Base-by-base conservation (phyloP, 1,140 invertebrate genomes). In the Teleopsis dalmanni region DNA sequence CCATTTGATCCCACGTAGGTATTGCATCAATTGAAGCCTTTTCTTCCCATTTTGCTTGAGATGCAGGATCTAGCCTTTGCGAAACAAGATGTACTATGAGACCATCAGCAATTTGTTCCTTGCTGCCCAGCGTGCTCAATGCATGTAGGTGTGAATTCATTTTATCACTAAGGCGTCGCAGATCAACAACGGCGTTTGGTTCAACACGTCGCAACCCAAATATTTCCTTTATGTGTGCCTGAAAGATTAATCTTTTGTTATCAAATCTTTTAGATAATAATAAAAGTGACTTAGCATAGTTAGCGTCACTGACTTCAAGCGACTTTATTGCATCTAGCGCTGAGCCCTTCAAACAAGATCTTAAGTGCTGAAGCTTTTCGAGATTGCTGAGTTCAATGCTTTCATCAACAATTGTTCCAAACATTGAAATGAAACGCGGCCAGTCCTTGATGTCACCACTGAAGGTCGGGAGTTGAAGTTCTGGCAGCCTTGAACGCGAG, bases 181-280 rank as follows among this genome's bases (percentile, higher is more conserved):
- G 19, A 35, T 21, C 34, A 21, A 31, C 27, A 4, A 13, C 43
- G 4, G 27, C 18, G 4, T 23, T 19, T 19, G 14, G 19, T 5
- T 45, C 31, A 11, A 33, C 43, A 35, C 29, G 16, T 10, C 34
- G 13, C 19, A 45, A 10, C 2, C 43, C 11, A 22, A 45, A 45
- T 26, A 31, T 29, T 13, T 43, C 23, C 41, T 19, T 34, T 14
- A 45, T 33, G 22, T 22, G 19, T 22, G 31, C 29, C 22, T 33
- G 29, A 35, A 22, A 45, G 29, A n/a, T 33, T 11, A 33, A 13
- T 34, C 33, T n/a, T 34, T 42, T 42, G 10, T 48, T 48, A 18
- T 48, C 38, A 23, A 41, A 41, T 33, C 47, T 10, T 14, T 41
- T 40, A 34, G 41, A 23, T 34, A 48, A 25, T 25, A 48, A 22